Evolutionary conservation across 2,888 invertebrate genomes (phyloP), one percentile per base, ranked within the genome.

Genomic region (Mellilla xanthometata): DNA sequence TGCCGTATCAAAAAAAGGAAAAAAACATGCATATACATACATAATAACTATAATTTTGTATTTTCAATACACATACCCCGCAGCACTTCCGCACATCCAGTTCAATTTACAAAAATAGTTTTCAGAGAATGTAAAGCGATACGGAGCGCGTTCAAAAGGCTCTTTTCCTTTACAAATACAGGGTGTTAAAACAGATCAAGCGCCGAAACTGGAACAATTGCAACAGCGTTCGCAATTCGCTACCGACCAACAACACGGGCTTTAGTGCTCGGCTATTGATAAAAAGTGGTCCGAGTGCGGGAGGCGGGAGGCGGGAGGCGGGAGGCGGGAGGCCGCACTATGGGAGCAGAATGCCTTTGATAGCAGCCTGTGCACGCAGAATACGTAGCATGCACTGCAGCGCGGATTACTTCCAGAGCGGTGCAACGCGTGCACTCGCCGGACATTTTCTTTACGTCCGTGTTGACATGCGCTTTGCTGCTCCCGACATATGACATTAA

Each of bases 341-440:
- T 39, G 33, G n/a, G 30, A 39, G 5, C 19, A 32, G 40, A 46
- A 46, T 40, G 46, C 46, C 10, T 39, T 46, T 46, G 41, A 34
- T 12, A 11, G 12, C 11, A 3, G 26, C 12, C 34, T 19, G 6
- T 6, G 8, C 24, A 24, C 24, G 8, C 24, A n/a, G 24, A 19
- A 19, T 1, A 19, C 6, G 15, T 19, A 6, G 3, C 15, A 19
- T 19, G 6, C 19, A 19, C 3, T 6, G 24, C 8, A n/a, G 12
- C 31, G 7, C 8, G 40, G 35, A 36, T 36, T 46, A 46, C 19
- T 27, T 26, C 12, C 30, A 31, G 23, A 34, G 7, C 8, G 31
- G 27, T 35, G 34, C 38, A 23, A 28, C 28, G 30, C 10, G n/a
- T 23, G 11, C 28, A 31, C 12, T 36, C 30, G 42, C 31, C 34